These are phyloP conservation scores for Piaya cayana DNA, from an alignment of 2,113 vertebrate genomes.

Conservation along the genomic window DNA sequence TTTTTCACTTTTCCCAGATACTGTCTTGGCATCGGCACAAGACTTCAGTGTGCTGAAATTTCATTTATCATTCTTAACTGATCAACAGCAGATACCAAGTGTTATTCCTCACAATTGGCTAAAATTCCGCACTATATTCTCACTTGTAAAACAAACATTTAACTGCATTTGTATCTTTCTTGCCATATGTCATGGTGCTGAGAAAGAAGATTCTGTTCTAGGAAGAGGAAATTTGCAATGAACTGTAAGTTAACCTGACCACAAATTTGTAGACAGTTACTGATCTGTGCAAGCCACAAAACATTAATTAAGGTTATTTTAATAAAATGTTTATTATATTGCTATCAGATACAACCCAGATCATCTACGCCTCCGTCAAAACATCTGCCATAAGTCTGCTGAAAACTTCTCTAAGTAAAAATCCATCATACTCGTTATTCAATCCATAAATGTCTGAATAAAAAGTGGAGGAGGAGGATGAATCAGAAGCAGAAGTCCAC, in stretches of 20 bases:
- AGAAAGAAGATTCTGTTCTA: not conserved
- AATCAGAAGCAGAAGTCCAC: not conserved
- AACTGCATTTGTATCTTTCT: not conserved
- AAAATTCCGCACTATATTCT: not conserved
- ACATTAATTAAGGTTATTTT: not conserved
- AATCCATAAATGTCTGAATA: not conserved
- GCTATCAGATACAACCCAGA: not conserved
- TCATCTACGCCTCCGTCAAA: not conserved
- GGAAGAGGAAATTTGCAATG: not conserved
- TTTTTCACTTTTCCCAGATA: not conserved
- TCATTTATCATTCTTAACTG: constrained; percentile 22
- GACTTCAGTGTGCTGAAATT: not conserved
- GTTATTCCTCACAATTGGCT: not conserved
- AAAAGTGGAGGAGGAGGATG: not conserved
- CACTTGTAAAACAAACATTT: not conserved
- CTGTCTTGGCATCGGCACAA: not conserved
- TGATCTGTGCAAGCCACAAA: not conserved
- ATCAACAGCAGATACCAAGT: constrained; percentile 7
- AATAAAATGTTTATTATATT: constrained; percentile 12
- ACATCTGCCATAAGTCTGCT: not conserved
- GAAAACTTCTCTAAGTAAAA: not conserved
- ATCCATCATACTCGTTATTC: not conserved
- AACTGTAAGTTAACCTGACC: not conserved
- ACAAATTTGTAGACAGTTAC: not conserved
- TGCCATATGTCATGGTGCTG: not conserved